phyloP scores from a whole-genome alignment of 2,888 invertebrate species.

The Apamea monoglypha region DNA sequence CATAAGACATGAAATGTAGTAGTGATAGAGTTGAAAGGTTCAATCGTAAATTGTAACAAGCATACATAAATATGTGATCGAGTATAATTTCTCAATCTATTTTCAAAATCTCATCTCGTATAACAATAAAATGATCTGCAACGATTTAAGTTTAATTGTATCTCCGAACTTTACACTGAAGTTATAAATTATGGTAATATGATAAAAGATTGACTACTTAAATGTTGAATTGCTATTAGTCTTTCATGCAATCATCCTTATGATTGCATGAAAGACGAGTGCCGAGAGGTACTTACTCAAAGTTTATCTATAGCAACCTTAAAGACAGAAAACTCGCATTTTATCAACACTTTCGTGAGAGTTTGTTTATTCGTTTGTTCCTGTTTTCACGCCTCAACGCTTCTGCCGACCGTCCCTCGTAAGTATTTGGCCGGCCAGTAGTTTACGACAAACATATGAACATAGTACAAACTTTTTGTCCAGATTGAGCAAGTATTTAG shows the following conservation, averaged over 20 bases:
- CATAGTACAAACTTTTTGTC: neutral
- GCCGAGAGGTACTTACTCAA: neutral
- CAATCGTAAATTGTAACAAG: constrained; percentile 3
- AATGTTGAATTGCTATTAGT: constrained; percentile 15
- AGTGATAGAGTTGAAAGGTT: constrained; percentile 12
- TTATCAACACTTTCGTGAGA: constrained; percentile 4
- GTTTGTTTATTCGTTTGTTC: constrained; percentile 31
- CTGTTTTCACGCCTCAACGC: constrained; percentile 14
- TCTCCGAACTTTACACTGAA: neutral
- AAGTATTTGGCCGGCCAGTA: neutral
- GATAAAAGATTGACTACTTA: constrained; percentile 9
- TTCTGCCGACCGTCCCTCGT: neutral
- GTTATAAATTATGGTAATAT: constrained; percentile 2
- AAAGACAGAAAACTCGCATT: neutral
- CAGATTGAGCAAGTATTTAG: neutral
- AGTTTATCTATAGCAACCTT: constrained; percentile 2
- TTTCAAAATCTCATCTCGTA: constrained; percentile 8
- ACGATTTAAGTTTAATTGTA: constrained; percentile 1
- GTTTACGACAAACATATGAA: neutral
- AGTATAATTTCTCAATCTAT: neutral
- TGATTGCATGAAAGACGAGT: neutral
- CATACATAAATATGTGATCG: neutral
- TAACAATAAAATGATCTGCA: neutral
- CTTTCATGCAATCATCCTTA: no score
- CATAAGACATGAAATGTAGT: neutral